Evolutionary conservation across 2,113 vertebrate species (phyloP), one percentile per base, ranked within the genome.

Genomic region (Actenoides hombroni): DNA sequence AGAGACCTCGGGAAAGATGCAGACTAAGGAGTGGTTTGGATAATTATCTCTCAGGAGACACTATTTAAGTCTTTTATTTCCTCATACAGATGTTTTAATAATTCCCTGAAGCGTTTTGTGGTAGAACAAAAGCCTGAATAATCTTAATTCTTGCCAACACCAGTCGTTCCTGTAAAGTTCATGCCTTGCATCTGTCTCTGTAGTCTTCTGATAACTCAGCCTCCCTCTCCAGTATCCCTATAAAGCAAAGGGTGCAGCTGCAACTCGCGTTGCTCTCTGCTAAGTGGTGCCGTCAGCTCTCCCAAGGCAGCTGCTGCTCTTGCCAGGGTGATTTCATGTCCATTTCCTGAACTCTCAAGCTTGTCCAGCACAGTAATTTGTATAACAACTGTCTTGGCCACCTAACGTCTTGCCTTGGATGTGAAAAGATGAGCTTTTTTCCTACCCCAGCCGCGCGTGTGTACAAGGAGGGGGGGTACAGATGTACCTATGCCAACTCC

Each of bases 241-340:
- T 33, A 29, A 83, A 87, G 28, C 24, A 63, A 39, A 75, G 65
- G 28, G 13, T 0, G 4, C n/a, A 4, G 8, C 5, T 53, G 24
- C 6, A 10, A 60, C n/a, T 23, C 3, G 13, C 0, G 0, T 11
- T 51, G 18, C 25, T 88, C 8, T 31, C 7, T 51, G 16, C 14
- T 40, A 61, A 71, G 53, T 35, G 44, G 4, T 51, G 90, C 48
- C 49, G 8, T 13, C 67, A 71, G 54, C 54, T 90, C 40, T 88
- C 63, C 54, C 39, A 80, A 90, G n/a, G 21, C 57, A 64, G 44
- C 63, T 83, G 40, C 54, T 91, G 67, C 2, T 29, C 83, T 88
- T 94, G 33, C n/a, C 87, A 77, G 46, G 51, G 57, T 26, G 13
- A 77, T n/a, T 87, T 95, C 28, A 11, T 23, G 18, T 61, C 46